These are phyloP conservation scores for Arremon aurantiirostris DNA, from an alignment of 2,797 vertebrate species.

Conservation along the genomic window DNA sequence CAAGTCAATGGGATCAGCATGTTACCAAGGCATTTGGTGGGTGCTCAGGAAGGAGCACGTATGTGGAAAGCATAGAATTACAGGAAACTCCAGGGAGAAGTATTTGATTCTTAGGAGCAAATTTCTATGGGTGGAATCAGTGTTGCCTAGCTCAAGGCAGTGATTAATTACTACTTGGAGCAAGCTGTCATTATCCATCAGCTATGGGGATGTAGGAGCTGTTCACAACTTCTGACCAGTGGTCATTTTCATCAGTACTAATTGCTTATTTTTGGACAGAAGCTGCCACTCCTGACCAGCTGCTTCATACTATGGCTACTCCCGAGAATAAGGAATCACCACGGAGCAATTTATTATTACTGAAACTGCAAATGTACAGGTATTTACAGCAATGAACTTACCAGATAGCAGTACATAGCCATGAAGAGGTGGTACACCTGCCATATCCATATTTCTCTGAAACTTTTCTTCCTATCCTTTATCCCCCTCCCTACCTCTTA, in stretches of 20 bases:
- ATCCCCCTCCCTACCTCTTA: rapidly evolving
- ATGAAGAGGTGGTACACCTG: rapidly evolving
- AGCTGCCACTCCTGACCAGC: not conserved
- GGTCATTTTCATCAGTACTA: not conserved
- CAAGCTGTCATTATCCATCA: not conserved
- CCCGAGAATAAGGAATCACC: not conserved
- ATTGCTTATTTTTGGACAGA: not conserved
- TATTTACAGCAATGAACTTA: not conserved
- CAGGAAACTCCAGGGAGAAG: not conserved
- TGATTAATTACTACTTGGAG: not conserved
- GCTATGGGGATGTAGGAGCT: rapidly evolving
- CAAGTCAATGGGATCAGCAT: not conserved
- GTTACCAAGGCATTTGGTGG: not conserved
- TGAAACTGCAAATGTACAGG: not conserved
- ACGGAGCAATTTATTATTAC: not conserved
- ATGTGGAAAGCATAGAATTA: not conserved
- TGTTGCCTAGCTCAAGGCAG: not conserved
- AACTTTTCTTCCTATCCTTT: not conserved
- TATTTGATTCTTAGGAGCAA: not conserved
- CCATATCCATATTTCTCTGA: not conserved
- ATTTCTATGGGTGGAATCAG: not conserved
- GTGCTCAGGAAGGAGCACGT: not conserved
- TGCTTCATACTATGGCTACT: not conserved
- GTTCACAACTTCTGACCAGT: not conserved
- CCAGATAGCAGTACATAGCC: not conserved